Conservation (phyloP, 2,888 invertebrate species). For the Orchesellides sinensis region DNA sequence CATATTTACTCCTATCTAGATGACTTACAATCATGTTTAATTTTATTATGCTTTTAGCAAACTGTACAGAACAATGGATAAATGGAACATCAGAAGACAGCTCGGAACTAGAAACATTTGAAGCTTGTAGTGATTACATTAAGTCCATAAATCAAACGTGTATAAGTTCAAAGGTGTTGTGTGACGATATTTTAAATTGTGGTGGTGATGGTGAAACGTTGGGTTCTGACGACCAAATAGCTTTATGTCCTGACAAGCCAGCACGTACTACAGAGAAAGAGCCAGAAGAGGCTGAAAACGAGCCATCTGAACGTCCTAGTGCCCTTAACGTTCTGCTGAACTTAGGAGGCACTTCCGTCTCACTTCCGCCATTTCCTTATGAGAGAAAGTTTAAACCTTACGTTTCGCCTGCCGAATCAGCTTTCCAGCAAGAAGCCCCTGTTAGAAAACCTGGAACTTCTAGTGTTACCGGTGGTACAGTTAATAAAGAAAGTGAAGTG, state of each 20-base stretch:
- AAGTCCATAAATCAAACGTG: conserved; percentile 59
- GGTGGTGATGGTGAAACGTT: conserved; percentile 63
- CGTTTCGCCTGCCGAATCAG: conserved; percentile 29
- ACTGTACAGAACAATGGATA: conserved; percentile 42
- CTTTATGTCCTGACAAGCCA: conserved; percentile 62
- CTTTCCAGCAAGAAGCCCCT: conserved; percentile 23
- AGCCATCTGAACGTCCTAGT: conserved; percentile 38
- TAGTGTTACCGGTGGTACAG: neutral
- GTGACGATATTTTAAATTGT: conserved; percentile 67
- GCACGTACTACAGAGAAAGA: conserved; percentile 59
- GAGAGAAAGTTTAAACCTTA: conserved; percentile 52
- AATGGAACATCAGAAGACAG: conserved; percentile 36
- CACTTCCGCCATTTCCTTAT: conserved; percentile 23
- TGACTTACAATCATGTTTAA: too few relatives aligned
- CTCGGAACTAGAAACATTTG: conserved; percentile 44
- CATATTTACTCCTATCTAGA: neutral
- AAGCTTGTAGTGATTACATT: conserved; percentile 60
- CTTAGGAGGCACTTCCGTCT: conserved; percentile 10
- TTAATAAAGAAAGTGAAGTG: neutral
- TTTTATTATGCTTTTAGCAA: conserved; percentile 6
- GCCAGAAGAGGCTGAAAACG: conserved; percentile 38
- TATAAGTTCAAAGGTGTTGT: conserved; percentile 67
- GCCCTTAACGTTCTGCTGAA: conserved; percentile 20
- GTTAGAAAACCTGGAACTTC: conserved; percentile 7
- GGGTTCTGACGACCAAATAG: conserved; percentile 63